phyloP scores from a whole-genome alignment of 2,113 vertebrate species.

The Cisticola juncidis region DNA sequence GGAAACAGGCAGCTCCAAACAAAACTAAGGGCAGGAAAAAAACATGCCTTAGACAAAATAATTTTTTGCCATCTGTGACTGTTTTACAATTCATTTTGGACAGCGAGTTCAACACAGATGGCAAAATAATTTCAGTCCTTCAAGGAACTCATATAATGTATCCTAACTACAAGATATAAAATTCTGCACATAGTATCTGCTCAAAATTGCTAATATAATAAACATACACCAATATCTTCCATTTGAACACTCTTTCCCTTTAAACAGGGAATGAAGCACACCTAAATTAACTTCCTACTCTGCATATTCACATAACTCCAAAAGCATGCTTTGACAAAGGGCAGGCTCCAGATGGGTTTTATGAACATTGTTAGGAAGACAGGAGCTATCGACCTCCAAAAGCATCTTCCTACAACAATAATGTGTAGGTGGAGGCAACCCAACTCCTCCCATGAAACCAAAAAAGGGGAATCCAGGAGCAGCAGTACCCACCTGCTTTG shows the following conservation, averaged over 20 bases:
- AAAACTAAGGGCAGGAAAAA: neutral
- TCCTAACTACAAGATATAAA: neutral
- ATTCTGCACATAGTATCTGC: neutral
- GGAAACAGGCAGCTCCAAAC: neutral
- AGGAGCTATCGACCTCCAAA: neutral
- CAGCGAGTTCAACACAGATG: neutral
- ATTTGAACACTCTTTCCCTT: neutral
- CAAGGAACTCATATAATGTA: neutral
- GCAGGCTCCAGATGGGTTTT: neutral
- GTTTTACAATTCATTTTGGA: neutral
- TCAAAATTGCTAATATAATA: neutral
- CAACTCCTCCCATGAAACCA: neutral
- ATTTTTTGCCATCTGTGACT: neutral
- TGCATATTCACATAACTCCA: neutral
- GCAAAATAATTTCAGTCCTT: neutral
- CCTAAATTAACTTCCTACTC: neutral
- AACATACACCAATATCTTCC: neutral
- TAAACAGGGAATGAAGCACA: neutral
- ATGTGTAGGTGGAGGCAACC: rapidly evolving
- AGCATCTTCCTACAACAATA: neutral
- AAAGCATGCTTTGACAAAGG: neutral
- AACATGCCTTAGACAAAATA: neutral
- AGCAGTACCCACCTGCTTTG: neutral
- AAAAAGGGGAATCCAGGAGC: neutral
- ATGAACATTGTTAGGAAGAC: neutral